Base-by-base conservation (phyloP, 2,113 vertebrate genomes). In the Hemiscyllium ocellatum region DNA sequence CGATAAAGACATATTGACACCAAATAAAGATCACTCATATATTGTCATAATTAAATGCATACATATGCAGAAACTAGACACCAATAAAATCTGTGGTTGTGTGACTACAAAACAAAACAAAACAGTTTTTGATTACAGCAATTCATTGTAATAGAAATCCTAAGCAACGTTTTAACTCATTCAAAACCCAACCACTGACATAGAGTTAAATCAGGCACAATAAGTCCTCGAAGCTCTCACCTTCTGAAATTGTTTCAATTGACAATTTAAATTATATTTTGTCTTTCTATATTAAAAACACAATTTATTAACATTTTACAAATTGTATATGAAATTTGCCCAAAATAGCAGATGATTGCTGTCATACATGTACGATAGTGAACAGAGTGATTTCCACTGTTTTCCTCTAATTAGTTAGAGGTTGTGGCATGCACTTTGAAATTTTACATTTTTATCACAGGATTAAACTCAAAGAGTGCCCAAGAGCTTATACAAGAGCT, bases 71-170 rank as follows among this genome's bases (percentile, higher is more conserved):
- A 15, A 86, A 47, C 24, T 8, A 72, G 70, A 72, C 70, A 20
- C 20, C 37, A 83, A 13, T 83, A 19, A 80, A 42, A 37, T 29
- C 50, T n/a, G 19, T 93, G 89, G n/a, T 65, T 37, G 22, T 66
- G 33, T 93, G 61, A 37, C 61, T 66, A 61, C 52, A 87, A 93
- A 29, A 89, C 50, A 61, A 83, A 83, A 42, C n/a, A 42, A 83
- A 90, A 33, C n/a, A n/a, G 56, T 33, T 91, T 65, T 66, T 93
- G 89, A 37, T 93, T 93, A 93, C 61, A 66, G n/a, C 29, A 93
- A 47, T 19, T 83, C 80, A 83, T 37, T 66, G 33, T 66, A 37
- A 93, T 66, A 4, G 33, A 17, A 33, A 33, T 33, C 52, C 61
- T 65, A 17, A 12, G 33, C 61, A 89, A 65, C 15, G 33, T 76